Evolutionary conservation across 1,140 invertebrate species (phyloP).

Genomic region (Temnothorax curvispinosus): DNA sequence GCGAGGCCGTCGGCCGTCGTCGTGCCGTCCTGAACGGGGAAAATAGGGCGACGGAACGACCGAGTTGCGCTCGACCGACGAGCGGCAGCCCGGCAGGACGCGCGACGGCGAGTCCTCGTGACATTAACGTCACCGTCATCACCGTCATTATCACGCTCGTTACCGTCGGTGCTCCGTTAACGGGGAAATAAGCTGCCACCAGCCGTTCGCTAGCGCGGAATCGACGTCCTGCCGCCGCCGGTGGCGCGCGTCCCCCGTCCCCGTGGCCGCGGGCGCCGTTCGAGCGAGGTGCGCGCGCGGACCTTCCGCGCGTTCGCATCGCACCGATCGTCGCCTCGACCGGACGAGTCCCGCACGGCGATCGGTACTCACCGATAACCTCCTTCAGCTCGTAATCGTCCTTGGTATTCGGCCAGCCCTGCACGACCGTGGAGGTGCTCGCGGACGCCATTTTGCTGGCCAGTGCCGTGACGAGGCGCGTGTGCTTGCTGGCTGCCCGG

Average conservation of each 20-base stretch:
- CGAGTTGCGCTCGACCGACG: not conserved
- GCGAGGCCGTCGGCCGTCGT: not conserved
- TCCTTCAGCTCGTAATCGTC: slow-evolving; percentile 98
- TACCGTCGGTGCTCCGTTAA: not conserved
- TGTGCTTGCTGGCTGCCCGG: slow-evolving; percentile 76
- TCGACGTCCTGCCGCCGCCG: not conserved
- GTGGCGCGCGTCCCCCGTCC: slow-evolving; percentile 15
- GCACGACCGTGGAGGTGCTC: slow-evolving; percentile 87
- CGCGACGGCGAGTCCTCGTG: no score
- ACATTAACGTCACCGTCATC: not conserved
- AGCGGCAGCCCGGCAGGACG: no score
- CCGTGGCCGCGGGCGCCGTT: not conserved
- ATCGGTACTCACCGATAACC: slow-evolving; percentile 92
- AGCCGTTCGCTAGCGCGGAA: not conserved
- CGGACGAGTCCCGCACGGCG: not conserved
- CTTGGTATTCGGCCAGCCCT: slow-evolving; percentile 95
- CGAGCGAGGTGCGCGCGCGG: not conserved
- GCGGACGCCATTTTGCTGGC: slow-evolving; percentile 90
- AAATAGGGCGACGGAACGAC: not conserved
- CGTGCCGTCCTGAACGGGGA: not conserved
- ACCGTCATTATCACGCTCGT: not conserved
- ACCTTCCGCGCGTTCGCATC: not conserved
- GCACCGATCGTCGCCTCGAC: not conserved
- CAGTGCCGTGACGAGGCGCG: slow-evolving; percentile 87
- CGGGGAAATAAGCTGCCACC: not conserved